Conservation (phyloP, 2,888 invertebrate species). For the Drosophila nr. perissopoda region DNA sequence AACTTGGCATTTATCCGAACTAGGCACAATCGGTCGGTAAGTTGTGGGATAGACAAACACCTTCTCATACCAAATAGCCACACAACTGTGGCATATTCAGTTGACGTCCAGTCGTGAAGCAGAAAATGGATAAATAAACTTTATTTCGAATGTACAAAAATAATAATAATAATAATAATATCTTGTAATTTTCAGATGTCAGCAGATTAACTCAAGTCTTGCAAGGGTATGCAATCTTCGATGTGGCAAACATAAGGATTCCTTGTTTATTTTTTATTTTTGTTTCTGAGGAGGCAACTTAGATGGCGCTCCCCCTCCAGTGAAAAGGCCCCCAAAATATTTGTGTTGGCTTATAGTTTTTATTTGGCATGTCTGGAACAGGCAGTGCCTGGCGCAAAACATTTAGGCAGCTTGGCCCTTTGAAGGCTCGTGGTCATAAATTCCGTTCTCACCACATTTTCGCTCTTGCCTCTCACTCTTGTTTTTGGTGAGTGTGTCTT, state of each 20-base stretch:
- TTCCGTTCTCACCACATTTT: slow-evolving; percentile 81
- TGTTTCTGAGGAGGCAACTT: slow-evolving; percentile 19
- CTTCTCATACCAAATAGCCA: too few relatives aligned
- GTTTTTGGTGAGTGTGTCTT: slow-evolving; percentile 13
- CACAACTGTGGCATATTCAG: background rate
- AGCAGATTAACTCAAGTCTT: background rate
- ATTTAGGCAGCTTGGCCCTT: slow-evolving; percentile 74
- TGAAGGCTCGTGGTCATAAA: slow-evolving; percentile 80
- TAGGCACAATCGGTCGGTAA: background rate
- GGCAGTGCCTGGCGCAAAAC: slow-evolving; percentile 50
- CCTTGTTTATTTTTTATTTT: slow-evolving; percentile 13
- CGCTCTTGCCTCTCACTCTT: slow-evolving; percentile 23
- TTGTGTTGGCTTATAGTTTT: slow-evolving; percentile 54
- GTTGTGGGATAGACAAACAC: too few relatives aligned
- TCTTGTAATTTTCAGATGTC: background rate
- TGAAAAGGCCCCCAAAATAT: slow-evolving; percentile 14
- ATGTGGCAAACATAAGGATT: background rate
- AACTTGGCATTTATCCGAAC: background rate
- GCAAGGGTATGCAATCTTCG: slow-evolving; percentile 3
- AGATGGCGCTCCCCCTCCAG: background rate
- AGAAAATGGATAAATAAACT: background rate
- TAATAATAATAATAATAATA: too few relatives aligned
- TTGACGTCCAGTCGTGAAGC: background rate
- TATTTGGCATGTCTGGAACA: slow-evolving; percentile 49
- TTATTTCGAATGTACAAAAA: background rate